Conservation (phyloP, 2,113 vertebrate species). For the Okapia johnstoni region DNA sequence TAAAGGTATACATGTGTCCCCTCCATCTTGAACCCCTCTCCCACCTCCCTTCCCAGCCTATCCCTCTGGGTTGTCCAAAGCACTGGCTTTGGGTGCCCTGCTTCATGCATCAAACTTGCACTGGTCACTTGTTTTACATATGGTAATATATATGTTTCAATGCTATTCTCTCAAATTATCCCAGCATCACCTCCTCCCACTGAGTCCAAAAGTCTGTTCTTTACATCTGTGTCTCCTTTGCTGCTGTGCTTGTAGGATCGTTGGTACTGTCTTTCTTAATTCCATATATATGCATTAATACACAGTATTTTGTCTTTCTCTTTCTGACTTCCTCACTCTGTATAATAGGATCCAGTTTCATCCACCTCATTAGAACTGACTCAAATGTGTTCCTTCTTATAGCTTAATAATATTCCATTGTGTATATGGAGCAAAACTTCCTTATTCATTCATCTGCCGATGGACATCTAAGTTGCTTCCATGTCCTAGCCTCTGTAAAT, state of each 20-base stretch:
- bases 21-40: not conserved
- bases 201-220: not conserved
- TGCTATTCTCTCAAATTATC: not conserved
- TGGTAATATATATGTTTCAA: not conserved
- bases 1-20: not conserved
- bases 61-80: not conserved
- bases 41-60: not conserved
- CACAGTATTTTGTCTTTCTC: not conserved
- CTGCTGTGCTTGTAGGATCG: not conserved
- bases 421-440: not conserved
- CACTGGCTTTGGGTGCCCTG: not conserved
- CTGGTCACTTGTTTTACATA: not conserved
- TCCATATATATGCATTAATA: not conserved
- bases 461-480: not conserved
- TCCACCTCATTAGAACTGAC: not conserved
- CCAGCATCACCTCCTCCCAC: not conserved
- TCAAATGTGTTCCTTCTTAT: not conserved
- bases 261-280: not conserved
- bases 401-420: not conserved
- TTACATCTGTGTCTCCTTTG: not conserved
- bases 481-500: not conserved
- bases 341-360: not conserved
- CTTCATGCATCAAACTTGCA: not conserved
- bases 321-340: not conserved
- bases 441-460: not conserved